Conservation (phyloP, 2,797 vertebrate species). For the Melanotaenia parkinsoni region DNA sequence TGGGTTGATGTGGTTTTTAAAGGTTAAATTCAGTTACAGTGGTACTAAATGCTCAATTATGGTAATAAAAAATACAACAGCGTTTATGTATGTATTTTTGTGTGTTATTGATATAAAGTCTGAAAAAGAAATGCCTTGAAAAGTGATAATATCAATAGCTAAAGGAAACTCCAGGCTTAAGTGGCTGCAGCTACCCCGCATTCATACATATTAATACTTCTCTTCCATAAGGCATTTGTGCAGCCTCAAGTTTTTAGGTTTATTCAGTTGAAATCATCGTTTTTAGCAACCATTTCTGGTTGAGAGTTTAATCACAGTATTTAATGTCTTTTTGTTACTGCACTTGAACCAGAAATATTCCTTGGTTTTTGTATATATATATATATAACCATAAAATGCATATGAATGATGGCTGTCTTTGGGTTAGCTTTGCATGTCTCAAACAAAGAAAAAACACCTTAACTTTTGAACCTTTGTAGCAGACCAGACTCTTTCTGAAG, state of each 20-base stretch:
- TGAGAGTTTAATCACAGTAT: too few relatives aligned
- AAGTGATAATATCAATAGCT: slow-evolving; percentile 11
- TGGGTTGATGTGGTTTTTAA: neutral
- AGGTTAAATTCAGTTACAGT: neutral
- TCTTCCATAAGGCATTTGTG: too few relatives aligned
- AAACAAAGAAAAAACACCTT: neutral
- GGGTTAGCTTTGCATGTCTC: neutral
- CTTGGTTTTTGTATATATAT: neutral
- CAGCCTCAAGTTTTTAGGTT: too few relatives aligned
- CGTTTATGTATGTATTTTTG: slow-evolving; percentile 28
- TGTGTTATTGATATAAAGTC: slow-evolving; percentile 32
- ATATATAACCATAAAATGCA: neutral
- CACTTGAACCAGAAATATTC: too few relatives aligned
- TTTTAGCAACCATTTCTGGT: too few relatives aligned
- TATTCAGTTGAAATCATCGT: too few relatives aligned
- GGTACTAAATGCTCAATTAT: neutral
- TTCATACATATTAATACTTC: neutral
- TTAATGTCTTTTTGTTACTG: too few relatives aligned
- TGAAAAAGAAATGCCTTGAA: slow-evolving; percentile 17
- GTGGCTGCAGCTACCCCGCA: neutral
- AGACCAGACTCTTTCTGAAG: neutral
- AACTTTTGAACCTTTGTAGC: neutral
- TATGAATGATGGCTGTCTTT: neutral
- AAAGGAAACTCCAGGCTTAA: slow-evolving; percentile 16
- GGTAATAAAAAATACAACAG: slow-evolving; percentile 3